Percentiles rank a stretch among this genome's conserved stretches.
Conservation (phyloP, 2,113 vertebrate species). For the Phaetusa simplex region DNA sequence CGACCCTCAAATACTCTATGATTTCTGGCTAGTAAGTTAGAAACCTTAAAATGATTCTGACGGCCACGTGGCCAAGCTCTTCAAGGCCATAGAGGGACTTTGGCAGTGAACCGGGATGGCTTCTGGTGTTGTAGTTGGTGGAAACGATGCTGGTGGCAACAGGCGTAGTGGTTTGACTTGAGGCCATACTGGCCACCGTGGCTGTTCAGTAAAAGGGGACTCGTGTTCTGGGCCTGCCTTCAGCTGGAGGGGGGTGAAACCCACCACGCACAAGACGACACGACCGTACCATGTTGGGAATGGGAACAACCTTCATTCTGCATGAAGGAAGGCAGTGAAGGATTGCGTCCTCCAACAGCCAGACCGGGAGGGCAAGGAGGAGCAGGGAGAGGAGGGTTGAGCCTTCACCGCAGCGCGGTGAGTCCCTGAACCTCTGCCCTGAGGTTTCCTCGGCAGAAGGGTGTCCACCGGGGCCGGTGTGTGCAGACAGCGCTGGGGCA, state of each 20-base stretch:
- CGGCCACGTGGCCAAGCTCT: rapidly evolving
- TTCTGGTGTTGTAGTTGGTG: not conserved
- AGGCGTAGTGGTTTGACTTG: not conserved
- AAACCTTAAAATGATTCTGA: not conserved
- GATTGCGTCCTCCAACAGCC: not conserved
- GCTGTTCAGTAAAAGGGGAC: not conserved
- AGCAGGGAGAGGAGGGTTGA: not conserved
- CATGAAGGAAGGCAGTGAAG: not conserved
- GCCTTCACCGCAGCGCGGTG: rapidly evolving
- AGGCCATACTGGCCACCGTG: rapidly evolving
- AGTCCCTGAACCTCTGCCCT: no score
- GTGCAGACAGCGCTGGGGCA: rapidly evolving
- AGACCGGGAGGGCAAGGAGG: rapidly evolving
- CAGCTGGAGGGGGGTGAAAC: not conserved
- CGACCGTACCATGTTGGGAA: rapidly evolving
- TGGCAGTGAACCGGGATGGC: not conserved
- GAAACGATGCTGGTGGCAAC: not conserved
- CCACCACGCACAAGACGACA: rapidly evolving
- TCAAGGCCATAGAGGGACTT: not conserved
- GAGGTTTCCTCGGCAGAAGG: rapidly evolving
- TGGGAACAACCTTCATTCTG: rapidly evolving
- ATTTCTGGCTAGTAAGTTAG: not conserved
- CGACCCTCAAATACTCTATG: not conserved
- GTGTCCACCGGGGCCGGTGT: rapidly evolving
- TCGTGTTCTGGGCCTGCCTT: not conserved